Evolutionary conservation across 2,888 invertebrate genomes (phyloP).

Genomic region (Arrhopalites spinosus): DNA sequence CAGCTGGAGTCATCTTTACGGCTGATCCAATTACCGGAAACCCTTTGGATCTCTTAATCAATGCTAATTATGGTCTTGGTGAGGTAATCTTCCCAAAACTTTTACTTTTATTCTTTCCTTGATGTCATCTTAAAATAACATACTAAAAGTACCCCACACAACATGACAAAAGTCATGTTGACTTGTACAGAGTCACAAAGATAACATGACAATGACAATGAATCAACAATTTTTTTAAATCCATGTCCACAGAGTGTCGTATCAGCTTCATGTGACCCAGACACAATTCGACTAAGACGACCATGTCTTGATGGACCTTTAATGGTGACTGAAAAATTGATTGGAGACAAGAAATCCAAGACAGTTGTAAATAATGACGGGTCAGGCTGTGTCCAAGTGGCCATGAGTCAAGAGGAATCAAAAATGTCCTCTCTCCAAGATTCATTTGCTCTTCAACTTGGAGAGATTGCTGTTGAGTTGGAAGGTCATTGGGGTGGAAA

Average conservation of each 20-base stretch:
- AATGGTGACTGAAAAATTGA: constrained; percentile 58
- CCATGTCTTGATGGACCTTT: constrained; percentile 60
- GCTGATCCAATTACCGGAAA: constrained; percentile 75
- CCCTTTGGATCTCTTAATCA: constrained; percentile 71
- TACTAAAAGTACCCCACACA: too few relatives aligned
- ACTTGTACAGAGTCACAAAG: too few relatives aligned
- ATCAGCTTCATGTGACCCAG: constrained; percentile 77
- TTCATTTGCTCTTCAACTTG: constrained; percentile 65
- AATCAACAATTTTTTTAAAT: too few relatives aligned
- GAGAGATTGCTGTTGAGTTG: constrained; percentile 65
- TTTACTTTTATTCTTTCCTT: background rate
- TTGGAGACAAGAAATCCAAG: constrained; percentile 63
- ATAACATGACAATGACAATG: too few relatives aligned
- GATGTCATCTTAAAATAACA: background rate
- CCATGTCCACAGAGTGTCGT: constrained; percentile 80
- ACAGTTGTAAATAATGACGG: constrained; percentile 62
- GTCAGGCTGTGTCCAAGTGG: constrained; percentile 60
- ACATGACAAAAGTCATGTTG: too few relatives aligned
- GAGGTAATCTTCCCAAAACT: constrained; percentile 65
- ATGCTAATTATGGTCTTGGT: constrained; percentile 81
- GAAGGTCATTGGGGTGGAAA: constrained; percentile 61
- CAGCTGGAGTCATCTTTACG: constrained; percentile 81
- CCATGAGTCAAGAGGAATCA: constrained; percentile 61
- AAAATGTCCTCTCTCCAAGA: constrained; percentile 65
- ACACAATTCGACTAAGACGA: constrained; percentile 69